phyloP scores from a whole-genome alignment of 2,888 invertebrate genomes.

The Drosophila pegasa region DNA sequence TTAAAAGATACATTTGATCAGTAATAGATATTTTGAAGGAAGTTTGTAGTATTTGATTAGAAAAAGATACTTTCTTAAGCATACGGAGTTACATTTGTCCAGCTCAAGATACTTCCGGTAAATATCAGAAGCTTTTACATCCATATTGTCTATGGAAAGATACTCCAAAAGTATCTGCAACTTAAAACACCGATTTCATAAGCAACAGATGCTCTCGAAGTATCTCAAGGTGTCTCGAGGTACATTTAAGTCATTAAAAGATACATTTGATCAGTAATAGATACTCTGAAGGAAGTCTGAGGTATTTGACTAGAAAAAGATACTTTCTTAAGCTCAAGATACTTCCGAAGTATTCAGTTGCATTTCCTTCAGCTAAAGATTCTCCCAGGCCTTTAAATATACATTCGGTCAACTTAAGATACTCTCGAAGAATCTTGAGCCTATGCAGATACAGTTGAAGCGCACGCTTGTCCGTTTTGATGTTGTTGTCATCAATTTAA shows the following conservation, averaged over 20 bases:
- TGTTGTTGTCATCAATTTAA: conserved; percentile 81
- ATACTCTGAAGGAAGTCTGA: too few relatives aligned
- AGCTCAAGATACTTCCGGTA: too few relatives aligned
- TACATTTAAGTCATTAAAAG: neutral
- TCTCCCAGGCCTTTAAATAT: neutral
- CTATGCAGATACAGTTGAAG: conserved; percentile 79
- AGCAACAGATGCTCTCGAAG: neutral
- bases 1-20: neutral
- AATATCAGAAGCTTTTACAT: neutral
- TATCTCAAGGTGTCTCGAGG: neutral
- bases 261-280: neutral
- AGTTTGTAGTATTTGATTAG: too few relatives aligned
- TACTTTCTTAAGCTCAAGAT: too few relatives aligned
- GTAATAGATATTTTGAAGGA: too few relatives aligned
- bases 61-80: too few relatives aligned
- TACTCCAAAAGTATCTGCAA: neutral
- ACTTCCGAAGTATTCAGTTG: too few relatives aligned
- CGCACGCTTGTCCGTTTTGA: conserved; percentile 78
- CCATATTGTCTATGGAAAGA: too few relatives aligned
- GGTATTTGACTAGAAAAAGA: too few relatives aligned
- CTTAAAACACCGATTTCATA: neutral
- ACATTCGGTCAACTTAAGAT: conserved; percentile 26
- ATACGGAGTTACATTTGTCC: too few relatives aligned
- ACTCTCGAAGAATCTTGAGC: conserved; percentile 50
- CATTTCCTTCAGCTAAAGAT: neutral